Base-by-base conservation (phyloP, 2,113 vertebrate species). In the Taxidea taxus region DNA sequence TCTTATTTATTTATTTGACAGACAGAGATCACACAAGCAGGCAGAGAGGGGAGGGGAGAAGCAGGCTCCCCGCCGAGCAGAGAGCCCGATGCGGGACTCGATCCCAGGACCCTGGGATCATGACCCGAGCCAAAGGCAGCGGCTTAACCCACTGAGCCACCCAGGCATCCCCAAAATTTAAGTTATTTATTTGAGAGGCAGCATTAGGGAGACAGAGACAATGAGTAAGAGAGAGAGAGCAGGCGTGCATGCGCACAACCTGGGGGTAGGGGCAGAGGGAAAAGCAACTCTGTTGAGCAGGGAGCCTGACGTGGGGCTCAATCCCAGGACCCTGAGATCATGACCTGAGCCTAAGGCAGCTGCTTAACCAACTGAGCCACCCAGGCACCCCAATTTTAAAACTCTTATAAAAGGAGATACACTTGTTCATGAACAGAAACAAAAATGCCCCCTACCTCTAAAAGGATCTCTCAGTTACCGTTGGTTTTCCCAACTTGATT, bases 251-350 rank as follows among this genome's bases (percentile, higher is more conserved):
- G 44, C 6, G 66, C 31, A 20, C 18, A 10, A 37, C 8, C 7
- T 10, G 66, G 66, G 66, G 3, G 56, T 8, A 70, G 66, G n/a
- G 7, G 16, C 64, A 37, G n/a, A 70, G n/a, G n/a, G 18, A 70
- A 18, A 70, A 21, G n/a, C 66, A 4, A n/a, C n/a, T n/a, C n/a
- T n/a, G n/a, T n/a, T n/a, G n/a, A n/a, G n/a, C n/a, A n/a, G n/a
- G n/a, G n/a, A n/a, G n/a, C n/a, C n/a, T 7, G 34, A 64, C 6
- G 0, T 2, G 16, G 66, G 18, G 2, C 66, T 70, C 8, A 3
- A 37, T 21, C n/a, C 14, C n/a, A 70, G 34, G 25, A 27, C 37
- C 6, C 37, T 42, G 70, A 42, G 12, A 74, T 27, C 37, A 42
- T 15, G 70, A 42, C 70, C 70, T 42, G 70, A 74, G 23, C 70